A percentile compares a stretch with the other conserved stretches of the same genome.
Conservation (phyloP, 2,113 vertebrate species). For the Pimephales promelas region DNA sequence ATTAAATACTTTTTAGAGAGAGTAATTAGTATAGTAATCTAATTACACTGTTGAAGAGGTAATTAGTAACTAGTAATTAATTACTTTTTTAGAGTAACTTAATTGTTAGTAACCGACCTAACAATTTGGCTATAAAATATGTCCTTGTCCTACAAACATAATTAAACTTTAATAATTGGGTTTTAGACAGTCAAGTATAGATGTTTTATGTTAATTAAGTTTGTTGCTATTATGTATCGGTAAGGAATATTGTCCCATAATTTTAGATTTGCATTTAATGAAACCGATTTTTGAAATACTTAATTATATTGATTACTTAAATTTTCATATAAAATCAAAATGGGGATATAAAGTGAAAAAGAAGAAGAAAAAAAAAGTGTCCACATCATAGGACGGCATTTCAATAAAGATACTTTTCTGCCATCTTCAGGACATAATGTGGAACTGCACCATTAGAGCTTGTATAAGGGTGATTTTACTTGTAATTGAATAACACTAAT, state of each 20-base stretch:
- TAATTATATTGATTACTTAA: background rate
- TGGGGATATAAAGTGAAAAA: background rate
- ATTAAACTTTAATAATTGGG: background rate
- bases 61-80: too few species aligned
- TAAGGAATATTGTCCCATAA: background rate
- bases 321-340: background rate
- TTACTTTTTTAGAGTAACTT: too few species aligned
- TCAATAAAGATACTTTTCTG: background rate
- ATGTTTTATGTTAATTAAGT: background rate
- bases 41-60: too few species aligned
- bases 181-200: background rate
- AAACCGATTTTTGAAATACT: background rate
- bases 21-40: too few species aligned
- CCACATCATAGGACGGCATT: background rate
- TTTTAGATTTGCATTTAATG: background rate
- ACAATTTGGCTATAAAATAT: background rate
- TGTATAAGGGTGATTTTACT: background rate
- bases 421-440: constrained; percentile 4
- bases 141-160: background rate
- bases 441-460: background rate
- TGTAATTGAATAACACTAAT: background rate
- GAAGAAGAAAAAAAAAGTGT: background rate
- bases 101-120: too few species aligned
- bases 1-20: too few species aligned
- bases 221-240: background rate